Evolutionary conservation across 2,113 vertebrate species (phyloP).

Genomic region (Australoheros scitulus): DNA sequence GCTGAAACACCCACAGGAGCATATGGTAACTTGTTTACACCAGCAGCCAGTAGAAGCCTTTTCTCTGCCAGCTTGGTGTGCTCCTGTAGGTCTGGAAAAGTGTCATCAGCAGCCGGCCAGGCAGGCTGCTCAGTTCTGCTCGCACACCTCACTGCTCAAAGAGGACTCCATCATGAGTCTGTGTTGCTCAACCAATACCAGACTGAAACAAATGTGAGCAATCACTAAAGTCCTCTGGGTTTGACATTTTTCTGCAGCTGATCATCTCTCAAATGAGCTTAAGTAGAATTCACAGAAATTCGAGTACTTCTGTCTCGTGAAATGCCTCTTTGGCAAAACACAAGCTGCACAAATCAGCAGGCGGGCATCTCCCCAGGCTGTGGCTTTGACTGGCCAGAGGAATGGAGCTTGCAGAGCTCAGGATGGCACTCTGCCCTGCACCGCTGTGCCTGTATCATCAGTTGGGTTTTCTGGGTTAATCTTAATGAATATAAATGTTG

Average conservation of each 20-base stretch:
- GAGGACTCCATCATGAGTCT: constrained; percentile 36
- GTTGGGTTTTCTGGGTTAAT: constrained; percentile 50
- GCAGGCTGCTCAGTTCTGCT: constrained; percentile 46
- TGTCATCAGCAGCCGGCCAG: constrained; percentile 44
- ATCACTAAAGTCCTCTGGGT: neutral
- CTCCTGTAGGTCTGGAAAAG: constrained; percentile 58
- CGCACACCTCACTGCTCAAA: constrained; percentile 40
- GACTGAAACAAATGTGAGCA: constrained; percentile 13
- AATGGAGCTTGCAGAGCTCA: constrained; percentile 54
- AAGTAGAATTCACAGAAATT: constrained; percentile 34
- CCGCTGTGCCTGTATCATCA: constrained; percentile 36
- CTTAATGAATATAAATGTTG: constrained; percentile 56
- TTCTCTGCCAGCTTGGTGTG: constrained; percentile 60
- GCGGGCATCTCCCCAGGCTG: constrained; percentile 66
- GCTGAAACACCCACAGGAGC: constrained; percentile 51
- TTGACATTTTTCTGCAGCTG: constrained; percentile 33
- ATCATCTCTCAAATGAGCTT: constrained; percentile 32
- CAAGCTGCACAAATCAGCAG: constrained; percentile 57
- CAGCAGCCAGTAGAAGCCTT: constrained; percentile 51
- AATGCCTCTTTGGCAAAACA: constrained; percentile 60
- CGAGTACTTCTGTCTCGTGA: constrained; percentile 28
- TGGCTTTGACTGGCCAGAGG: constrained; percentile 53
- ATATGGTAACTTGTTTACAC: constrained; percentile 75
- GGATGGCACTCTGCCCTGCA: constrained; percentile 61
- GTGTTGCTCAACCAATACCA: constrained; percentile 12